phyloP scores from a whole-genome alignment of 2,797 vertebrate genomes.

The Periparus ater region DNA sequence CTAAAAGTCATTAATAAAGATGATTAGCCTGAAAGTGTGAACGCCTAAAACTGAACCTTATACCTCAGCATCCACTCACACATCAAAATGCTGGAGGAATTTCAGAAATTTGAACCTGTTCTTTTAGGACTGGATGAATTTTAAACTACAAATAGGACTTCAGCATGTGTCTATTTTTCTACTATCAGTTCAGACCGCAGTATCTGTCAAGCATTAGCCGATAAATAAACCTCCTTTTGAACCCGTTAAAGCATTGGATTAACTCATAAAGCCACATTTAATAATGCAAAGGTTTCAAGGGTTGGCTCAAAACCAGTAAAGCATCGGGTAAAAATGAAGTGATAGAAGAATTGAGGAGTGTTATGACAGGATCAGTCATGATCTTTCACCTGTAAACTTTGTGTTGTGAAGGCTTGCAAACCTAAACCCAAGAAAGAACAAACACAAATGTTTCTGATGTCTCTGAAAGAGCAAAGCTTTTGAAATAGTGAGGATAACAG shows the following conservation, averaged over 20 bases:
- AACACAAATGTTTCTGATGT: neutral
- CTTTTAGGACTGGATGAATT: neutral
- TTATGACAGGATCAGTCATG: neutral
- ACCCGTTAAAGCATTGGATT: neutral
- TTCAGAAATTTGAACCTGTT: neutral
- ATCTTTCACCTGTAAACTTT: neutral
- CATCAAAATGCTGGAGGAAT: neutral
- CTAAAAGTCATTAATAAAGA: neutral
- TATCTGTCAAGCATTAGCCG: neutral
- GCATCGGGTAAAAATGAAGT: neutral
- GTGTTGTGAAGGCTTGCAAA: neutral
- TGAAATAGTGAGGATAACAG: neutral
- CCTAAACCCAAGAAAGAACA: neutral
- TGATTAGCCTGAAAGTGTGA: neutral
- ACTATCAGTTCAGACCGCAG: neutral
- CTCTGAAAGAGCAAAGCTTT: slow-evolving; percentile 44
- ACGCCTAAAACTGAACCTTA: neutral
- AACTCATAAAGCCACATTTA: neutral
- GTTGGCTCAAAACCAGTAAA: neutral
- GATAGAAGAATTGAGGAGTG: neutral
- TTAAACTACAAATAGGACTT: slow-evolving; percentile 29
- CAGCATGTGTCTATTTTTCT: neutral
- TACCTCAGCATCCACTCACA: neutral
- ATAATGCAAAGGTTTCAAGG: neutral
- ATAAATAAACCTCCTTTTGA: slow-evolving; percentile 2